phyloP scores from a whole-genome alignment of 2,113 vertebrate genomes.

The Passer domesticus region DNA sequence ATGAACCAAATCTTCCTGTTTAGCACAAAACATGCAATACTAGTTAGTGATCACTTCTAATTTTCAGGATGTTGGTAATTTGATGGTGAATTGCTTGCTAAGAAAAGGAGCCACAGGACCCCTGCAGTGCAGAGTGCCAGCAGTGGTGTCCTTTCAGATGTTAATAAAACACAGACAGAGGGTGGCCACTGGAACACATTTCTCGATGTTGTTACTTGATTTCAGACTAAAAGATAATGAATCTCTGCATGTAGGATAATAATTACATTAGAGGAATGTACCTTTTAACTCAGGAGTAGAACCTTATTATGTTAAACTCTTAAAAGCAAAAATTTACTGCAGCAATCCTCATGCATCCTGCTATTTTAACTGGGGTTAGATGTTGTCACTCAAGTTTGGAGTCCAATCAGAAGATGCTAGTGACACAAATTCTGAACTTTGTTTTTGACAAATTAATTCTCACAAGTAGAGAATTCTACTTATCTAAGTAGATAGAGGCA shows the following conservation, averaged over 20 bases:
- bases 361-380: not conserved
- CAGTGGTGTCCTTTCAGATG: not conserved
- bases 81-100: not conserved
- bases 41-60: not conserved
- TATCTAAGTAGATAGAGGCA: not conserved
- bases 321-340: not conserved
- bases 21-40: not conserved
- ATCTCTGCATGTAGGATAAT: not conserved
- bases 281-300: not conserved
- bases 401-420: not conserved
- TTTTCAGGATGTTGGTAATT: not conserved
- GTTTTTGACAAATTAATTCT: not conserved
- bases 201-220: not conserved
- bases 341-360: not conserved
- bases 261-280: not conserved
- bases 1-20: not conserved
- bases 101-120: not conserved
- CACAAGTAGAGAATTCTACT: not conserved
- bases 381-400: not conserved
- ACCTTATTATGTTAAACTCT: not conserved
- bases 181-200: not conserved
- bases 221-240: not conserved
- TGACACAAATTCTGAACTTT: not conserved
- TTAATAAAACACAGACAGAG: not conserved
- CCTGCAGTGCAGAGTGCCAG: not conserved